Percentiles rank a stretch among this genome's conserved stretches.
These are phyloP conservation scores for Scophthalmus maximus DNA, from an alignment of 2,113 vertebrate genomes.

Conservation along the genomic window DNA sequence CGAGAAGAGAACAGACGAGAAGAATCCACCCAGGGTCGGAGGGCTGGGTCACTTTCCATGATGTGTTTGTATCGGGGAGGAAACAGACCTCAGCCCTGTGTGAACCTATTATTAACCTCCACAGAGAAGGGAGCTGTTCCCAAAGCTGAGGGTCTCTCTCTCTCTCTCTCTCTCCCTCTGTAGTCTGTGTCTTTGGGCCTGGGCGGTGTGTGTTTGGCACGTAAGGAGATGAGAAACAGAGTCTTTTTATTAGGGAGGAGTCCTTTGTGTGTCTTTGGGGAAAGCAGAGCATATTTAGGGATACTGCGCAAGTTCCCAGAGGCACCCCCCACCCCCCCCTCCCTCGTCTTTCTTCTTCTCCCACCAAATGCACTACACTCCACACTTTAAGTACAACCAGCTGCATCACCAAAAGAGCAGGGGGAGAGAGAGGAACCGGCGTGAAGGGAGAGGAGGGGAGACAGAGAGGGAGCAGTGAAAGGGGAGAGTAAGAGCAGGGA, in stretches of 20 bases:
- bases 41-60: slow-evolving; percentile 62
- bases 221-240: slow-evolving; percentile 76
- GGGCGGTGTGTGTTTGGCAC: slow-evolving; percentile 73
- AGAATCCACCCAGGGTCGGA: slow-evolving; percentile 35
- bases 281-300: slow-evolving; percentile 69
- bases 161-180: slow-evolving; percentile 13
- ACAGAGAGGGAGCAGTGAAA: slow-evolving; percentile 17
- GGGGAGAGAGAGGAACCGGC: slow-evolving; percentile 36
- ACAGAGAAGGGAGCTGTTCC: slow-evolving; percentile 53
- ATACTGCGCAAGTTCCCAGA: slow-evolving; percentile 71
- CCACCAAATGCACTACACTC: slow-evolving; percentile 62
- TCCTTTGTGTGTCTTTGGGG: slow-evolving; percentile 71
- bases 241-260: slow-evolving; percentile 81
- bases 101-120: slow-evolving; percentile 69
- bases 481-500: slow-evolving; percentile 22
- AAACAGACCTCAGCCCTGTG: slow-evolving; percentile 47
- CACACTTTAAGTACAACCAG: slow-evolving; percentile 84
- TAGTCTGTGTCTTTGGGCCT: slow-evolving; percentile 55
- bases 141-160: slow-evolving; percentile 40
- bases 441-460: slow-evolving; percentile 1
- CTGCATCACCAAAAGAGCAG: slow-evolving; percentile 73
- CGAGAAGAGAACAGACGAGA: not conserved
- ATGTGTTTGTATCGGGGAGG: slow-evolving; percentile 54
- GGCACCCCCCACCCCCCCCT: slow-evolving; percentile 10
- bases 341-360: not conserved